Percentiles rank a stretch among this genome's conserved stretches.
Evolutionary conservation across 2,888 invertebrate genomes (phyloP).

Genomic region (Sussaba pulchella): DNA sequence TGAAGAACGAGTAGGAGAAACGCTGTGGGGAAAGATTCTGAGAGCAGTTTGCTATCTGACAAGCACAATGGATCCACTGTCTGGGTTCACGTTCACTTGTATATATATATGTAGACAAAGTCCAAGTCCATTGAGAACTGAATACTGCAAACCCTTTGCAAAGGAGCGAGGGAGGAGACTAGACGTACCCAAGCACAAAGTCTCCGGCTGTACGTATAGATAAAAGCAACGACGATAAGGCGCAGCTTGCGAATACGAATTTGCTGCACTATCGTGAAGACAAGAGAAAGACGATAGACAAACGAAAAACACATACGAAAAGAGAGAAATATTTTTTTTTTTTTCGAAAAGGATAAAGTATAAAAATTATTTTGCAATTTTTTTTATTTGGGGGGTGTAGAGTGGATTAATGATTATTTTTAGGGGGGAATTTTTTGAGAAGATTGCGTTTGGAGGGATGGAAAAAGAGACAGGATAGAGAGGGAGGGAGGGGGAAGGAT

Average conservation of each 20-base stretch:
- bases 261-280: constrained; percentile 5
- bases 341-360: too few species aligned
- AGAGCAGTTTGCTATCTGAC: constrained; percentile 37
- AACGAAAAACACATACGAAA: too few species aligned
- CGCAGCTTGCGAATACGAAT: constrained; percentile 45
- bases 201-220: constrained; percentile 42
- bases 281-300: too few species aligned
- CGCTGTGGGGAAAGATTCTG: constrained; percentile 18
- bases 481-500: too few species aligned
- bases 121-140: constrained; percentile 32
- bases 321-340: too few species aligned
- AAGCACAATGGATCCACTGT: constrained; percentile 59
- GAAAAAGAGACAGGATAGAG: too few species aligned
- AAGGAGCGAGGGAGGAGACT: not conserved
- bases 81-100: constrained; percentile 9
- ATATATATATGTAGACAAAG: constrained; percentile 27
- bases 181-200: constrained; percentile 4
- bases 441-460: too few species aligned
- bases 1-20: constrained; percentile 38
- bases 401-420: too few species aligned
- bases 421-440: too few species aligned
- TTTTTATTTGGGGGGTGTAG: too few species aligned
- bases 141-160: constrained; percentile 2
- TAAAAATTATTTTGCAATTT: too few species aligned
- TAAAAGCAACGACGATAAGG: constrained; percentile 44